Evolutionary conservation across 2,797 vertebrate genomes (phyloP), one percentile per base, ranked within the genome.

Genomic region (Sciurus carolinensis): DNA sequence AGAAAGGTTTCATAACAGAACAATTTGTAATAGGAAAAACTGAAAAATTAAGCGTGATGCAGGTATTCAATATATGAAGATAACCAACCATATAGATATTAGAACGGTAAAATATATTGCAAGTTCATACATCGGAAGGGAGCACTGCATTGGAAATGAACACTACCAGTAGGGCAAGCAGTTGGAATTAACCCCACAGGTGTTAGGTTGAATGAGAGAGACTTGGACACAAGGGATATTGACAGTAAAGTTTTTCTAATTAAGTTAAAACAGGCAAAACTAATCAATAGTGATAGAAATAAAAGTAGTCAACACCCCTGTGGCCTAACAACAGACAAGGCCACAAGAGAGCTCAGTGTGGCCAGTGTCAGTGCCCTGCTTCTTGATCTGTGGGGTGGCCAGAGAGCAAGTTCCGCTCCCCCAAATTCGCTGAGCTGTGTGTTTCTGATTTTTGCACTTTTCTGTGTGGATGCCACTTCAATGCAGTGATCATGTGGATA

Each of bases 1-100:
- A 72, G 50, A 95, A 42, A 79, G 33, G 7, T 73, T 89, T 90
- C 22, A 80, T 18, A 36, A 36, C 54, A 95, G n/a, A 84, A 54
- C 22, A 52, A 81, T 59, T n/a, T 80, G 8, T 50, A 83, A 86
- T 39, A 44, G 30, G 14, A 30, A 54, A 72, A 14, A 44, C 33
- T 81, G 47, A 81, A 93, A 94, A 89, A 39, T 11, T 39, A 24
- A 8, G 79, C 69, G 59, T 71, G 71, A 86, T 17, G 5, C 17
- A 69, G 71, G 54, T 18, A 20, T 36, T 24, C 24, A 22, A 47
- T 30, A 26, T 69, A 50, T 47, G 30, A 59, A 59, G 9, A 24
- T 50, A 59, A 59, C 3, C 17, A 30, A 71, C n/a, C 66, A 12
- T 50, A 59, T 59, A 47, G 89, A 4, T 8, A 79, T 44, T 64